phyloP scores from a whole-genome alignment of 2,888 invertebrate species.

The Adelognathus sp. region DNA sequence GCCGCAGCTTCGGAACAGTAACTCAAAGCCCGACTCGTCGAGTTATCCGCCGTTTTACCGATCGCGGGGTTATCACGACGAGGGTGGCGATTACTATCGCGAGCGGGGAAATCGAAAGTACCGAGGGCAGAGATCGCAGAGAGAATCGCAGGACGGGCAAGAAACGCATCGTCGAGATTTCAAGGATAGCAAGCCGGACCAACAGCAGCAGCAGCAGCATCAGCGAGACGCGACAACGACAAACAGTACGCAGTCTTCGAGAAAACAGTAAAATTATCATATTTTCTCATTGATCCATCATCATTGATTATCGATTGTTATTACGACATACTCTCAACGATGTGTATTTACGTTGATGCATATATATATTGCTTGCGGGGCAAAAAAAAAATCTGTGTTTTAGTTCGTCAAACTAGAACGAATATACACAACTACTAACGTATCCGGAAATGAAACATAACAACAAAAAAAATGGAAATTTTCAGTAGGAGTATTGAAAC shows the following conservation, averaged over 20 bases:
- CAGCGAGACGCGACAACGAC: constrained; percentile 50
- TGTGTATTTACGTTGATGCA: constrained; percentile 58
- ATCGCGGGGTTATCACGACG: constrained; percentile 71
- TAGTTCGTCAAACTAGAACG: constrained; percentile 58
- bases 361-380: constrained; percentile 60
- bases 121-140: constrained; percentile 72
- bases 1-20: constrained; percentile 75
- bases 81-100: constrained; percentile 70
- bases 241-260: constrained; percentile 56
- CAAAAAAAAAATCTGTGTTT: constrained; percentile 63
- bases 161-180: constrained; percentile 67
- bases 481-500: constrained; percentile 28
- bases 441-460: constrained; percentile 37
- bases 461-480: constrained; percentile 18
- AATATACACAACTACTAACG: constrained; percentile 52
- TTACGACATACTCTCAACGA: constrained; percentile 53
- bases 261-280: constrained; percentile 63
- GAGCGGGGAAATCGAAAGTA: constrained; percentile 74
- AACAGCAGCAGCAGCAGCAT: constrained; percentile 63
- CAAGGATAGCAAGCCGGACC: constrained; percentile 65
- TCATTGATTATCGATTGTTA: constrained; percentile 58
- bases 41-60: constrained; percentile 72
- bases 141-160: constrained; percentile 64
- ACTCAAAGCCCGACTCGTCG: constrained; percentile 64
- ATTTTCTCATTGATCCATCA: background rate